Conservation (phyloP, 2,888 invertebrate genomes). For the Drosophila anomelani region DNA sequence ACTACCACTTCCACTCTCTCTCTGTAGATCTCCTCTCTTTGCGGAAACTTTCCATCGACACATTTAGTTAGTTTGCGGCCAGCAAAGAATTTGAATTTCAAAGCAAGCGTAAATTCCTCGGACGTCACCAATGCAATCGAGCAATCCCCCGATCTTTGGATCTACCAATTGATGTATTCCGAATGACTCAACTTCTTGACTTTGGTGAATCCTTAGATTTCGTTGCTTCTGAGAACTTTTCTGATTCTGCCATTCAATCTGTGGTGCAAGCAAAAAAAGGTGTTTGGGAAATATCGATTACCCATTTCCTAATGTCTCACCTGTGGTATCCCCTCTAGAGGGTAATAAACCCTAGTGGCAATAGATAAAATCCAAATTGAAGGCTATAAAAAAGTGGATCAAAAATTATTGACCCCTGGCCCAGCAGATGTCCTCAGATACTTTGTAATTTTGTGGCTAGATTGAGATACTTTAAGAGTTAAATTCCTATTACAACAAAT, state of each 20-base stretch:
- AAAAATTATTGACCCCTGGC: no score
- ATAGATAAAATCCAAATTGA: not conserved
- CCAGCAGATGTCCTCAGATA: no score
- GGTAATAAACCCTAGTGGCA: not conserved
- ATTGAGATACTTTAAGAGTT: not conserved
- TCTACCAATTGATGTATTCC: constrained; percentile 11
- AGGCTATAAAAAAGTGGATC: no score
- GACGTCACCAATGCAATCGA: constrained; percentile 24
- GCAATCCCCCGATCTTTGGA: constrained; percentile 9
- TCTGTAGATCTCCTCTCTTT: not conserved
- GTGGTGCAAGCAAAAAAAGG: not conserved
- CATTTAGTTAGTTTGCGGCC: constrained; percentile 6
- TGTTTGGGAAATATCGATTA: constrained; percentile 22
- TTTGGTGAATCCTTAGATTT: constrained; percentile 13
- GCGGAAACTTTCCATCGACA: constrained; percentile 19
- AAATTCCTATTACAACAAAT: not conserved
- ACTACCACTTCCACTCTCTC: not conserved
- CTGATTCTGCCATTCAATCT: not conserved
- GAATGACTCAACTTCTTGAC: constrained; percentile 13
- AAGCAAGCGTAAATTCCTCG: constrained; percentile 11
- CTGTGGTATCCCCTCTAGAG: not conserved
- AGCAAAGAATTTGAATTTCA: constrained; percentile 3
- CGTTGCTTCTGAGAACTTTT: constrained; percentile 6
- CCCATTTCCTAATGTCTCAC: not conserved
- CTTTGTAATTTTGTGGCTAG: not conserved